Evolutionary conservation across 2,797 vertebrate genomes (phyloP).

Genomic region (Antrozous pallidus): DNA sequence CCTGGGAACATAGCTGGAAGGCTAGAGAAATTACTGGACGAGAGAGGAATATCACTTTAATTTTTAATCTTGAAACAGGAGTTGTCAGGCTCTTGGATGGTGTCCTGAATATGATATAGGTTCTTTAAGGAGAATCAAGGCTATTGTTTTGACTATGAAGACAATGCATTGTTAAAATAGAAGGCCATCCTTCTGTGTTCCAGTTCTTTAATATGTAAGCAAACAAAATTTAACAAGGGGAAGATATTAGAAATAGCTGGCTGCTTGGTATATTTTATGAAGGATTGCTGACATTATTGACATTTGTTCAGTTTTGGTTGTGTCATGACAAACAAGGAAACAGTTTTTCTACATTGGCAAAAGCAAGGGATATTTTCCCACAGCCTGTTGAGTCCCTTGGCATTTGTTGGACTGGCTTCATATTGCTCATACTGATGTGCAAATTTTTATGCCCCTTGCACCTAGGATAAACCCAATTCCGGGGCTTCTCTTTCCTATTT

Average conservation of each 20-base stretch:
- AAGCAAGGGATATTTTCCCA: neutral
- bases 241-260: neutral
- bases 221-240: neutral
- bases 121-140: neutral
- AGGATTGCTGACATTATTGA: conserved; percentile 1
- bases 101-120: neutral
- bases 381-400: neutral
- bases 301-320: conserved; percentile 28
- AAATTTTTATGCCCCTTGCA: neutral
- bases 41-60: neutral
- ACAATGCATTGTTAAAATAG: neutral
- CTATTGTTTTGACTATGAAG: neutral
- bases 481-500: conserved; percentile 1
- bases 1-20: neutral
- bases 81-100: neutral
- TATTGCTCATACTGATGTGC: neutral
- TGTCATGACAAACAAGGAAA: neutral
- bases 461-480: neutral
- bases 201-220: neutral
- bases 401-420: neutral
- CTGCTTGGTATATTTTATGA: neutral
- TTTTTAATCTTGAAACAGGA: conserved; percentile 32
- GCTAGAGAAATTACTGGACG: neutral
- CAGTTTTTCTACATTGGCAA: neutral
- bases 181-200: neutral